Evolutionary conservation across 2,888 invertebrate genomes (phyloP).

Genomic region (Lasioglossum pauxillum): DNA sequence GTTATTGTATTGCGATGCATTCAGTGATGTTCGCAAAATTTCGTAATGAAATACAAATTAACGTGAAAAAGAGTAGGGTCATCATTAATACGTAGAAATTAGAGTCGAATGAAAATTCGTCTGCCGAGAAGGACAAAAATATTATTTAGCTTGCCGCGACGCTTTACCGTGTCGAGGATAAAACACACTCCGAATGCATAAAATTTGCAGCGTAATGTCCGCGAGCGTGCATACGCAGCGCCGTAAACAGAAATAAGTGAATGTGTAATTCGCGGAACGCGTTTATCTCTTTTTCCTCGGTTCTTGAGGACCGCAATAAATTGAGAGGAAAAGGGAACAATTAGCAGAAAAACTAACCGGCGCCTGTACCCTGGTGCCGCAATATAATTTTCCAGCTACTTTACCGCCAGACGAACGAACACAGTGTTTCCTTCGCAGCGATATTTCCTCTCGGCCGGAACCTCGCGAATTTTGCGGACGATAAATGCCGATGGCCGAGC

Average conservation of each 20-base stretch:
- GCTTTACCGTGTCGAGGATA: background rate
- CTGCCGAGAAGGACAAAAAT: background rate
- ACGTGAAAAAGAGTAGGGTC: background rate
- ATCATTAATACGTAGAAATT: background rate
- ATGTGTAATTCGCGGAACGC: background rate
- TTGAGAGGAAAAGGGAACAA: background rate
- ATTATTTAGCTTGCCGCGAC: background rate
- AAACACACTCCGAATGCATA: background rate
- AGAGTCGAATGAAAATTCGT: background rate
- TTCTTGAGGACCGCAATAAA: background rate
- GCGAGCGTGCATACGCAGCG: background rate
- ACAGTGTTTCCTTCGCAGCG: background rate
- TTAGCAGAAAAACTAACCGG: background rate
- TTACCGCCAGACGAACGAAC: constrained; percentile 16
- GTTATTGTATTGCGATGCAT: background rate
- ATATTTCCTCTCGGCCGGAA: background rate
- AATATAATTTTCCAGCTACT: constrained; percentile 15
- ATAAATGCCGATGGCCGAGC: constrained; percentile 31
- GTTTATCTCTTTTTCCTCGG: background rate
- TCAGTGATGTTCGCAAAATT: background rate
- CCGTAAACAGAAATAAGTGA: background rate
- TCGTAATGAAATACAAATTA: no score
- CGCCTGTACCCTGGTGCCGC: background rate
- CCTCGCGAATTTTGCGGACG: constrained; percentile 37
- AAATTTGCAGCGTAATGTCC: background rate